These are phyloP conservation scores for Astropecten irregularis DNA, from an alignment of 53 echinoderm and acorn worm species.

Conservation along the genomic window DNA sequence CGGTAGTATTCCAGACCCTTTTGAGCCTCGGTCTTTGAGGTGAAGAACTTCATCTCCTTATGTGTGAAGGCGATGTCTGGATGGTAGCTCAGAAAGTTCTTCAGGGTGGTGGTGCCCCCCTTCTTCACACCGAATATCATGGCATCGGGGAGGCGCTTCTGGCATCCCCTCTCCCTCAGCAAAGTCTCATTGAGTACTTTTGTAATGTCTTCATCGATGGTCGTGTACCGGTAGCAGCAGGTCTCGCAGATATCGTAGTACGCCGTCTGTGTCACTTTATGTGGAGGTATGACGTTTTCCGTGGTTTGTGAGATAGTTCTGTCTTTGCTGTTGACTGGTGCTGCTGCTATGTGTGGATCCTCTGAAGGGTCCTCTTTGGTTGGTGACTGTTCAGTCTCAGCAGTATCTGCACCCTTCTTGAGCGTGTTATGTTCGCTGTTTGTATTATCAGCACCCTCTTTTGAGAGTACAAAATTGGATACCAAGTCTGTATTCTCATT, in stretches of 20 bases:
- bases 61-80: slow-evolving; percentile 77
- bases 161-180: slow-evolving; percentile 57
- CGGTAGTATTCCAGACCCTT: slow-evolving; percentile 69
- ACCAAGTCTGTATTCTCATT: no score
- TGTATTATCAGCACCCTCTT: neutral
- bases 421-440: neutral
- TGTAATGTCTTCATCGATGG: neutral
- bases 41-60: slow-evolving; percentile 82
- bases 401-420: neutral
- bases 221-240: slow-evolving; percentile 27
- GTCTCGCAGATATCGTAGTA: neutral
- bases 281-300: neutral
- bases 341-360: neutral
- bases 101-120: slow-evolving; percentile 85
- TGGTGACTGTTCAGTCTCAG: neutral
- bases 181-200: neutral
- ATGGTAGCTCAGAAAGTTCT: slow-evolving; percentile 82
- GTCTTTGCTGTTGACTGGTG: neutral
- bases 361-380: neutral
- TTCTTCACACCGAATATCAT: slow-evolving; percentile 89
- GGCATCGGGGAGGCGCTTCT: slow-evolving; percentile 69
- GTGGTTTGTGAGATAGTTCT: neutral
- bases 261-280: neutral
- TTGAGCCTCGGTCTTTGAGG: slow-evolving; percentile 4
- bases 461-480: no score